Evolutionary conservation across 2,888 invertebrate species (phyloP), one percentile per base, ranked within the genome.

Genomic region (Trypoxylon attenuatum): DNA sequence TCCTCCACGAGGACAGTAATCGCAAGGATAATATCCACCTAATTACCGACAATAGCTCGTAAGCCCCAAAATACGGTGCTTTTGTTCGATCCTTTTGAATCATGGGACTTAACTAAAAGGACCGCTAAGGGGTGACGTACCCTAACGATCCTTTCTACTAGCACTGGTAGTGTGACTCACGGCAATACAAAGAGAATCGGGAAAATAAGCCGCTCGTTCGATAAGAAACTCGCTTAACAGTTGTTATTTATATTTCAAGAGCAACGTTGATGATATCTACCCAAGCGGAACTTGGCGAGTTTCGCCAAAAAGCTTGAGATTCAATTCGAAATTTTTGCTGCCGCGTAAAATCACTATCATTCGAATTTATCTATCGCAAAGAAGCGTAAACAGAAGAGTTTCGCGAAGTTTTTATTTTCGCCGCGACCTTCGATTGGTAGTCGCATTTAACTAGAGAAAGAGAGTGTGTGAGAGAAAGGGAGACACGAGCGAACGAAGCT

Each of bases 321-420:
- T n/a, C 13, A 6, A 13, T 8, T 3, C 10, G 3, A 18, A 1
- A 4, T 19, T 25, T 41, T 2, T 19, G 4, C 23, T 23, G 25
- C 13, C 46, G 5, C 21, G 6, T 10, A 13, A 5, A 19, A 10
- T 16, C 8, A 8, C 15, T 6, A 56, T 45, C 38, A 29, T 19
- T 4, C 25, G 21, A n/a, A 50, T 51, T 23, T 15, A 4, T 6
- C n/a, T 38, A 39, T 29, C 43, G 22, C 27, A 3, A 22, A 38
- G 42, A 25, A 19, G 16, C 29, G 39, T 23, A 10, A 47, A 33
- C 15, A 41, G 25, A 25, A 2, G 27, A 23, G n/a, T 67, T 67
- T 67, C 23, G 15, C 21, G 23, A 19, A 27, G 33, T 61, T 67
- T 58, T 58, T 69, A 69, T 62, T 69, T 69, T 69, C 58, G 55